Evolutionary conservation across 2,797 vertebrate genomes (phyloP).

Genomic region (Cyprinella venusta): DNA sequence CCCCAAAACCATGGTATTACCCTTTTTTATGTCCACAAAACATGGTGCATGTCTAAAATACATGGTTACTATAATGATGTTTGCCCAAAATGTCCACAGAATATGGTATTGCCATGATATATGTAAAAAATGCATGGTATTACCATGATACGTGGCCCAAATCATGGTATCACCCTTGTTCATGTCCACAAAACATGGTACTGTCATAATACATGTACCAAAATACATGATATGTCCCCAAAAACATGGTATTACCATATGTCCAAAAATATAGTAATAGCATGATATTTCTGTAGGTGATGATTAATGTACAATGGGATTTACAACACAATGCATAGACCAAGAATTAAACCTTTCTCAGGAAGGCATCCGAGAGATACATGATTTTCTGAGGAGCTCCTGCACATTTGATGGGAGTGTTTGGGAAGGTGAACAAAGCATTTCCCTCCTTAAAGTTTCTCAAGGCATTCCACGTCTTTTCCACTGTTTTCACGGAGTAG

Average conservation of each 20-base stretch:
- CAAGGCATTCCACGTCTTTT: conserved; percentile 95
- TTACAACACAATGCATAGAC: neutral
- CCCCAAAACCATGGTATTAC: neutral
- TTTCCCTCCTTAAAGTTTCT: conserved; percentile 93
- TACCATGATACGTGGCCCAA: neutral
- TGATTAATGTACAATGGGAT: neutral
- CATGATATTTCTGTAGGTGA: neutral
- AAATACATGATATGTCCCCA: neutral
- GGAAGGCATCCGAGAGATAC: conserved; percentile 90
- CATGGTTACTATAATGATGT: neutral
- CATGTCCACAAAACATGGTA: too few species aligned
- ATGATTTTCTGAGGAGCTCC: conserved; percentile 99
- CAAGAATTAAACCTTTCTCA: conserved; percentile 84
- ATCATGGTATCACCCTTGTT: neutral
- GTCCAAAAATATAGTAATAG: neutral
- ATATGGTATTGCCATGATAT: neutral
- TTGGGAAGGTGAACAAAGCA: conserved; percentile 92
- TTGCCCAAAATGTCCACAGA: too few species aligned
- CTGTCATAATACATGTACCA: neutral
- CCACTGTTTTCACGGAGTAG: conserved; percentile 89
- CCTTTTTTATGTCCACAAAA: neutral
- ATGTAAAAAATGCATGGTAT: neutral
- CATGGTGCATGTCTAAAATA: neutral
- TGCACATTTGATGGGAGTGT: conserved; percentile 93
- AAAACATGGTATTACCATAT: neutral